These are phyloP conservation scores for Cherax quadricarinatus DNA, from an alignment of 1,140 invertebrate species.

Conservation along the genomic window DNA sequence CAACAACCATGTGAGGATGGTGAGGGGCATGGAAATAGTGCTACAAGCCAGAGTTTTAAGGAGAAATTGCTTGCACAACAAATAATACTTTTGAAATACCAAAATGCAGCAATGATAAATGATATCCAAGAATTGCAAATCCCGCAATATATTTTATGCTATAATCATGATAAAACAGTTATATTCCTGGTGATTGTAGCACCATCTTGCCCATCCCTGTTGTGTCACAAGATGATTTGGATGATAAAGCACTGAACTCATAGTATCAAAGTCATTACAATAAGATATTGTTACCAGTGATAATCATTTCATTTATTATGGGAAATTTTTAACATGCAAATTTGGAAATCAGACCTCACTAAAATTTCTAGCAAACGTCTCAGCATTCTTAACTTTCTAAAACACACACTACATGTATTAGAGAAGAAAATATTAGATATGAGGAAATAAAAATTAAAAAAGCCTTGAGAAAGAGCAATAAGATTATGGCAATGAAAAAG, in stretches of 20 bases:
- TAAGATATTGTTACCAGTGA: constrained; percentile 49
- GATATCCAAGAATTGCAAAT: not conserved
- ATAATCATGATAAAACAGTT: not conserved
- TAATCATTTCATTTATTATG: constrained; percentile 11
- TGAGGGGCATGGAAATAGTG: constrained; percentile 27
- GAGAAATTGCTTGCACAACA: not conserved
- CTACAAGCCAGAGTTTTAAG: not conserved
- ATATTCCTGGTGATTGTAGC: constrained; percentile 2
- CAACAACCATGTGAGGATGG: constrained; percentile 26
- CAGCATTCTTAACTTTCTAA: constrained; percentile 47
- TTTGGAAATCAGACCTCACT: constrained; percentile 50
- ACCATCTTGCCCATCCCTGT: constrained; percentile 40
- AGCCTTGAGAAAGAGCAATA: not conserved
- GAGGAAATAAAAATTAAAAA: not conserved
- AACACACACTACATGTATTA: constrained; percentile 52
- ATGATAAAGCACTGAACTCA: constrained; percentile 44
- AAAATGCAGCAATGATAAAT: not conserved
- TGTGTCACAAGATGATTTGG: not conserved
- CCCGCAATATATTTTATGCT: not conserved
- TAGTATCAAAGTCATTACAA: constrained; percentile 4
- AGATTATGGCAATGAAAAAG: constrained; percentile 29
- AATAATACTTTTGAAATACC: not conserved
- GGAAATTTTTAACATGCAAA: constrained; percentile 40
- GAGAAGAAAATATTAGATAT: constrained; percentile 32
- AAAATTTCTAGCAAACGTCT: constrained; percentile 46